Evolutionary conservation across 2,888 invertebrate genomes (phyloP).

Genomic region (Euspilapteryx auroguttella): DNA sequence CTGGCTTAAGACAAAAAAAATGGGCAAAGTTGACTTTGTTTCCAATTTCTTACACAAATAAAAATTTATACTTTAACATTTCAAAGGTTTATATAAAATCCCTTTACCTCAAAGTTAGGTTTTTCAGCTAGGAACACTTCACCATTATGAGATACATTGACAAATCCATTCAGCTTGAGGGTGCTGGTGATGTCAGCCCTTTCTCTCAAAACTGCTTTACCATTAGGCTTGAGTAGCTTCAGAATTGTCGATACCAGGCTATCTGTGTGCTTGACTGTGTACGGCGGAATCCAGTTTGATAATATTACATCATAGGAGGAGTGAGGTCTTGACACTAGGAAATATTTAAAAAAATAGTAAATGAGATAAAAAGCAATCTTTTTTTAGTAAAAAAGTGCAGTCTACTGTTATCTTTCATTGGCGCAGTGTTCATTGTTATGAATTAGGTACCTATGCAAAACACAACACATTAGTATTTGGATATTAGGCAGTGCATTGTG

Average conservation of each 20-base stretch:
- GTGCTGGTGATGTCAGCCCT: slow-evolving; percentile 37
- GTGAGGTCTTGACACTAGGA: slow-evolving; percentile 55
- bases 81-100: neutral
- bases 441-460: too few relatives aligned
- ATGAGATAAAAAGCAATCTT: neutral
- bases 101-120: slow-evolving; percentile 69
- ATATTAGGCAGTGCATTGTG: too few relatives aligned
- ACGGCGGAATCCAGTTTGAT: slow-evolving; percentile 47
- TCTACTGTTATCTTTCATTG: too few relatives aligned
- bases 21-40: too few relatives aligned
- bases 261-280: slow-evolving; percentile 35
- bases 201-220: slow-evolving; percentile 58
- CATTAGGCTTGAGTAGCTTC: slow-evolving; percentile 65
- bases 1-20: too few relatives aligned
- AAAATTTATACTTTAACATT: too few relatives aligned
- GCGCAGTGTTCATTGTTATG: too few relatives aligned
- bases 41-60: too few relatives aligned
- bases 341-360: slow-evolving; percentile 2
- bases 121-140: slow-evolving; percentile 56
- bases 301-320: slow-evolving; percentile 66
- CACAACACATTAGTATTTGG: too few relatives aligned
- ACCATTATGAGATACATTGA: slow-evolving; percentile 28
- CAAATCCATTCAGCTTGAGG: slow-evolving; percentile 68
- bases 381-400: too few relatives aligned
- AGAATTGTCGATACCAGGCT: slow-evolving; percentile 56